These are phyloP conservation scores for Choloepus didactylus DNA, from an alignment of 2,797 vertebrate species.

Conservation along the genomic window DNA sequence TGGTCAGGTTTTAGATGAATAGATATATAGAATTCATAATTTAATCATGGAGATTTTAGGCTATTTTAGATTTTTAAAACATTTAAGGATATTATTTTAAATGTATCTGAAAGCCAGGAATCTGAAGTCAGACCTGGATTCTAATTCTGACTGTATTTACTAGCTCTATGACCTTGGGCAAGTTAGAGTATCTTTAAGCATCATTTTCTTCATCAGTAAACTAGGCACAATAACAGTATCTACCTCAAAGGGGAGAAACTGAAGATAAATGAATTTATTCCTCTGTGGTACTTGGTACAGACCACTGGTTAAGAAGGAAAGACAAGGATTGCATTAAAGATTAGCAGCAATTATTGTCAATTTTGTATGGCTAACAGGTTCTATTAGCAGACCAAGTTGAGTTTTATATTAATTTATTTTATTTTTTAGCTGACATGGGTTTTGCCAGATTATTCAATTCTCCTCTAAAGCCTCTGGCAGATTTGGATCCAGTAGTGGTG, in stretches of 20 bases:
- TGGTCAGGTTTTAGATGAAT: neutral
- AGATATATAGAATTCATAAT: neutral
- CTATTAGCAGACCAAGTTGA: slow-evolving; percentile 41
- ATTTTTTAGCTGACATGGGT: slow-evolving; percentile 94
- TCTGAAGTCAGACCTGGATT: neutral
- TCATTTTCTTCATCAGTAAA: slow-evolving; percentile 41
- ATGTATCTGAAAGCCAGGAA: slow-evolving; percentile 14
- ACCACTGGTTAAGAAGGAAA: neutral
- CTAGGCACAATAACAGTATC: neutral
- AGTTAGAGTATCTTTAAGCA: neutral
- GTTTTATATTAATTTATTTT: slow-evolving; percentile 61
- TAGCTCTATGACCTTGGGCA: neutral
- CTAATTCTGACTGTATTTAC: neutral
- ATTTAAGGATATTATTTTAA: slow-evolving; percentile 7
- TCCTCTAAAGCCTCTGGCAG: slow-evolving; percentile 94
- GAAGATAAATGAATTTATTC: neutral
- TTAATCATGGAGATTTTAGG: slow-evolving; percentile 20
- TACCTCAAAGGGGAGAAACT: neutral
- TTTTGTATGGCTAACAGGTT: neutral
- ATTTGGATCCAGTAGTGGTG: slow-evolving; percentile 95
- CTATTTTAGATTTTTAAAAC: slow-evolving; percentile 5
- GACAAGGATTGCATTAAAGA: neutral
- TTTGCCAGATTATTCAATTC: slow-evolving; percentile 95
- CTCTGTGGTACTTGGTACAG: neutral
- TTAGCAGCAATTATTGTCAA: neutral